phyloP scores from a whole-genome alignment of 2,888 invertebrate genomes.

The Agrochola macilenta region DNA sequence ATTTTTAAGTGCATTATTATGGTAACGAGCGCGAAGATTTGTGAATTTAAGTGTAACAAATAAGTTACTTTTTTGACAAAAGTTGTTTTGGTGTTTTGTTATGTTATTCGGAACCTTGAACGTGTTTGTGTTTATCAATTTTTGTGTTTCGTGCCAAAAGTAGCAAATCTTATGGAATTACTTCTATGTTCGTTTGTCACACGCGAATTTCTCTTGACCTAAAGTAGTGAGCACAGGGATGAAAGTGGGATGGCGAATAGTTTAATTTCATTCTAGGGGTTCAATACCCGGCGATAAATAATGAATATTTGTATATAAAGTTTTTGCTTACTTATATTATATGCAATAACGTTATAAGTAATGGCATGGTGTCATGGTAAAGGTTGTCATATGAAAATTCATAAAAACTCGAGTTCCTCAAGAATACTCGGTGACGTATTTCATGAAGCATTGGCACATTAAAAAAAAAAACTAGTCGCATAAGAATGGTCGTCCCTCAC shows the following conservation, averaged over 20 bases:
- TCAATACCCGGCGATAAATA: not conserved
- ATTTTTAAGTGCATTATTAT: not conserved
- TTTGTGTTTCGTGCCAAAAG: not conserved
- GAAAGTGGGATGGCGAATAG: not conserved
- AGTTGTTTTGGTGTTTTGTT: conserved; percentile 23
- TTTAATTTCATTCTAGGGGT: not conserved
- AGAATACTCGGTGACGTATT: not conserved
- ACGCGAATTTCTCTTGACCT: not conserved
- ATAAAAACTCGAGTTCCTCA: not conserved
- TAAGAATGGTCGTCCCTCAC: not conserved
- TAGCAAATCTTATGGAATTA: not conserved
- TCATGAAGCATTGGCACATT: not conserved
- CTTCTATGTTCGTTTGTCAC: not conserved
- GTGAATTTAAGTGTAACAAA: conserved; percentile 18
- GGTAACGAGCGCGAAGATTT: not conserved
- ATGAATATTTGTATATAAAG: too few relatives aligned
- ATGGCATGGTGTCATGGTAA: too few relatives aligned
- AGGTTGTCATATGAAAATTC: not conserved
- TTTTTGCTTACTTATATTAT: too few relatives aligned
- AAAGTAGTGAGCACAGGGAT: not conserved
- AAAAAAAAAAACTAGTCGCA: not conserved
- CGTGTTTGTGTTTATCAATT: conserved; percentile 6
- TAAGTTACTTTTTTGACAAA: not conserved
- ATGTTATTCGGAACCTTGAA: not conserved
- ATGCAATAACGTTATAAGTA: too few relatives aligned